Conservation (phyloP, 2,797 vertebrate genomes). For the Urosaurus nigricauda region DNA sequence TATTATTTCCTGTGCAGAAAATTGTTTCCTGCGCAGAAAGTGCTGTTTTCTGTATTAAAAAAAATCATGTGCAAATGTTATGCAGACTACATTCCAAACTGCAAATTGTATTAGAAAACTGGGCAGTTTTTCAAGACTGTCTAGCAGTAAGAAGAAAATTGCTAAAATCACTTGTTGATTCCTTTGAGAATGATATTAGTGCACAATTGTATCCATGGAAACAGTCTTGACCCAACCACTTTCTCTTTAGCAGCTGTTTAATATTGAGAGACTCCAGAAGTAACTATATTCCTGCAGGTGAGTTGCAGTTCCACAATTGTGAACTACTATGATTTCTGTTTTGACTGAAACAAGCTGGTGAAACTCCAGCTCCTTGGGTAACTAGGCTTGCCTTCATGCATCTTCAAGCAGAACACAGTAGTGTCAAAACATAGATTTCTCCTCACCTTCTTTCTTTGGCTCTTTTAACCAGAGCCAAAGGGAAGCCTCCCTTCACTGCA, state of each 20-base stretch:
- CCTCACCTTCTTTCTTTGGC: not conserved
- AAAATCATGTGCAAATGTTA: no score
- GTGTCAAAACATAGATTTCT: not conserved
- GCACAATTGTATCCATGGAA: not conserved
- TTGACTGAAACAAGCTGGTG: not conserved
- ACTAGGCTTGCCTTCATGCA: conserved; percentile 6
- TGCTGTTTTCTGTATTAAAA: no score
- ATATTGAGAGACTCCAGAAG: not conserved
- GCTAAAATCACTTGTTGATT: no score
- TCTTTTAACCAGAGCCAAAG: not conserved
- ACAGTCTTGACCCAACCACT: not conserved
- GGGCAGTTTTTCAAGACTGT: no score
- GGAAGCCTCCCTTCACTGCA: not conserved
- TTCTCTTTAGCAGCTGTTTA: not conserved
- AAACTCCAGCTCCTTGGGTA: conserved; percentile 8
- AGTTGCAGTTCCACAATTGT: not conserved
- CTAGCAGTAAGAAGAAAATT: no score
- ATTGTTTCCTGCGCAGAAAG: no score
- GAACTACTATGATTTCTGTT: conserved; percentile 4
- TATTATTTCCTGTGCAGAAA: no score
- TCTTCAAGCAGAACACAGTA: fast-evolving
- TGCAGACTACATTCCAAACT: no score
- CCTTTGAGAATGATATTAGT: no score
- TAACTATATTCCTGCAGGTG: not conserved
- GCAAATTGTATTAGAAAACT: no score